phyloP scores from a whole-genome alignment of 2,113 vertebrate genomes.

The Siniperca knerii region DNA sequence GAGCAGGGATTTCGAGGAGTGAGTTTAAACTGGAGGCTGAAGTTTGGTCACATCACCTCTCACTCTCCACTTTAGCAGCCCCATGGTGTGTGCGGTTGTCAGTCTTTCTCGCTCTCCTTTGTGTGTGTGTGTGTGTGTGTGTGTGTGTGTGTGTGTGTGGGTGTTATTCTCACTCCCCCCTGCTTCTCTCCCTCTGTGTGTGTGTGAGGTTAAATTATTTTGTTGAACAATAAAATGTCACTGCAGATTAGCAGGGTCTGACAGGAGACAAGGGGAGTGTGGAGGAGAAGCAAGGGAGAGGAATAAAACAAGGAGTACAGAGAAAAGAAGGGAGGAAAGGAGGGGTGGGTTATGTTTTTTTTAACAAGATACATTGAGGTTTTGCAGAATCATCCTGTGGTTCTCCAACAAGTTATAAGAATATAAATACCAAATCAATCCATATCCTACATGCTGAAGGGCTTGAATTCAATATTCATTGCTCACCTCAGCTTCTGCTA shows the following conservation, averaged over 20 bases:
- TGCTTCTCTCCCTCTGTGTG: not conserved
- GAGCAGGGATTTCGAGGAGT: not conserved
- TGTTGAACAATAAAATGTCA: constrained; percentile 43
- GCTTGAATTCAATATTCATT: not conserved
- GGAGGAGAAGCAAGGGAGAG: constrained; percentile 3
- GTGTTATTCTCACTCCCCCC: not conserved
- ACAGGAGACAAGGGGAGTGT: constrained; percentile 19
- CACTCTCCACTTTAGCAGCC: constrained; percentile 14
- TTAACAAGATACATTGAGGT: not conserved
- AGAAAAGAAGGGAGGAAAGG: not conserved
- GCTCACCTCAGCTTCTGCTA: not conserved
- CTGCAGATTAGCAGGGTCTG: constrained; percentile 13
- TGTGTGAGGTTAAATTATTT: constrained; percentile 39
- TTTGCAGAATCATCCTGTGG: not conserved
- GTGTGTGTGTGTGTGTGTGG: not conserved
- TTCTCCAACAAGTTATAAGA: not conserved
- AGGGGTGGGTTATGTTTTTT: not conserved
- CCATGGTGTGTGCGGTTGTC: constrained; percentile 19
- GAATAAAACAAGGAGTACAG: not conserved
- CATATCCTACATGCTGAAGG: not conserved
- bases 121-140: not conserved
- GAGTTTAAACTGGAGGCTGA: constrained; percentile 8
- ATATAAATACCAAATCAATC: not conserved
- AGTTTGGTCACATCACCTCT: constrained; percentile 12
- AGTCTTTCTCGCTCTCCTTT: not conserved